Evolutionary conservation across 2,113 vertebrate genomes (phyloP).

Genomic region (Passer montanus): DNA sequence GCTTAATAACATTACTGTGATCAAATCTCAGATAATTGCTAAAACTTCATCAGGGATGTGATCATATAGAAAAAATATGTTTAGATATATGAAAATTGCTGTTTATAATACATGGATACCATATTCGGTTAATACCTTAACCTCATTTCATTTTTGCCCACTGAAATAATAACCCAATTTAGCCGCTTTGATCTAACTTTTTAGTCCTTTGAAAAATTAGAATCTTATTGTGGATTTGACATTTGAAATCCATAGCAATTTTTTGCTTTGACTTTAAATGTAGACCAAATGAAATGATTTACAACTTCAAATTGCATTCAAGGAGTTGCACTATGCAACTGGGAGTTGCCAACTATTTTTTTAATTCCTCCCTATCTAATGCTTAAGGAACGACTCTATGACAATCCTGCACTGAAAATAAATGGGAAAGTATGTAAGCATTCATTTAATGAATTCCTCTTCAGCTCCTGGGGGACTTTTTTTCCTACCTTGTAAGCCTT

Average conservation of each 20-base stretch:
- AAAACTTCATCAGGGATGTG: background rate
- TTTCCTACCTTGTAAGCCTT: background rate
- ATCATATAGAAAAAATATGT: background rate
- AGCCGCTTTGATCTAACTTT: background rate
- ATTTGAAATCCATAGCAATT: background rate
- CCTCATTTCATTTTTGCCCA: background rate
- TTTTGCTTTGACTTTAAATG: background rate
- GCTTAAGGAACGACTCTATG: background rate
- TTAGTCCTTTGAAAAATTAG: background rate
- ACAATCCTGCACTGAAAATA: background rate
- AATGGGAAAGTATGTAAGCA: background rate
- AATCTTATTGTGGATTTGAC: background rate
- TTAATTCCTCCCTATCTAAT: background rate
- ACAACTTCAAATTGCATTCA: background rate
- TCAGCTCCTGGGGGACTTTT: background rate
- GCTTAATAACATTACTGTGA: background rate
- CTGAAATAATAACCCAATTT: background rate
- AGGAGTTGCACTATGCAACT: background rate
- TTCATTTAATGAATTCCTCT: background rate
- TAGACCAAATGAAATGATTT: background rate
- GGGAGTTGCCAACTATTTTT: background rate
- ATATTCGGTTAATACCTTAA: background rate
- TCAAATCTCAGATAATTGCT: background rate
- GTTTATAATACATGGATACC: background rate
- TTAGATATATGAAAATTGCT: background rate